Base-by-base conservation (phyloP, 2,113 vertebrate genomes). In the Clarias magur region DNA sequence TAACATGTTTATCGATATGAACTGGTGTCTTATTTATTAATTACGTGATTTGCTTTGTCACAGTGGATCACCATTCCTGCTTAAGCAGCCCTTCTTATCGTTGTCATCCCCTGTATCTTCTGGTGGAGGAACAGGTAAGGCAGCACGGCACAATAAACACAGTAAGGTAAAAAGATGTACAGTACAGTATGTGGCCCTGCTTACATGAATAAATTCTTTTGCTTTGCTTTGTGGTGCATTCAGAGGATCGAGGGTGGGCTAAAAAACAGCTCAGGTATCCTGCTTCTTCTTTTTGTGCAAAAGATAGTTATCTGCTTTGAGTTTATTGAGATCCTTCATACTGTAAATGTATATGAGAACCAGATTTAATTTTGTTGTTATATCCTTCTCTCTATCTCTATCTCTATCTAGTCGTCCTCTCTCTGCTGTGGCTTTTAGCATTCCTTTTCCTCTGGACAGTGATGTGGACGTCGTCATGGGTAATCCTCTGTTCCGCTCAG, bases 391-490 rank as follows among this genome's bases (percentile, higher is more conserved):
- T 65, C 57, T 60, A 57, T 65, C 73, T 42, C 56, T 59, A 67
- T 87, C 70, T 83, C 27, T 85, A 83, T 87, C 90, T 87, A 97
- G 97, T 93, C 96, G 96, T 84, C 97, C 97, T 75, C 94, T 98
- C 85, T 97, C 97, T 84, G 96, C 96, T 0, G 96, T 97, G 90
- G 95, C 97, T 23, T 98, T 98, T 95, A 97, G 96, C 94, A 98
- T 97, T 91, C 97, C 97, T 91, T 98, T 98, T 93, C 97, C 97
- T 89, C 94, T 98, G 94, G 97, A 98, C 96, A 98, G 97, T 93
- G 97, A 98, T 67, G 96, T 98, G 92, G 97, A 98, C 89, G 94
- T 98, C 53, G 97, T 98, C 89, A 98, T 98, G 97, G 97, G 97
- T 87, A 97, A 98, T 93, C 96, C 97, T 2, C 92, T 95, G 85